Conservation (phyloP, 1,140 invertebrate genomes). For the Cotesia glomerata region DNA sequence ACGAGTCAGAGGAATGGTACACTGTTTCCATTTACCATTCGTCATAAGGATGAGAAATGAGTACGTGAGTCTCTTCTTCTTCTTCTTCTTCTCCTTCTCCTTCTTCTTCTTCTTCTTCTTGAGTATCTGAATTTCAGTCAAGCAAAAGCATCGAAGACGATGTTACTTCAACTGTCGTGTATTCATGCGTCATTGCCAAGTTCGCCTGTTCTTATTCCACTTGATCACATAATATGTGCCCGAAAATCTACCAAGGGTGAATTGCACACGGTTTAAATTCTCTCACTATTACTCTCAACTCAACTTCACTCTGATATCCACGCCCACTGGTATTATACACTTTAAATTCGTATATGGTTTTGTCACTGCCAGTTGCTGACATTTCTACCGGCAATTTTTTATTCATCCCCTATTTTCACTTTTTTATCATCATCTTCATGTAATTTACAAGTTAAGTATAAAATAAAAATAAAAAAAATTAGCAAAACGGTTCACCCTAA, state of each 20-base stretch:
- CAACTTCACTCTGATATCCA: conserved; percentile 26
- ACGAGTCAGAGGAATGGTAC: conserved; percentile 13
- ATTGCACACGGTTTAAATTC: conserved; percentile 26
- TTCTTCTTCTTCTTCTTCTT: neutral
- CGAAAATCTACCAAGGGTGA: conserved; percentile 14
- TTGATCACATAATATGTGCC: conserved; percentile 11
- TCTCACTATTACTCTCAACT: conserved; percentile 42
- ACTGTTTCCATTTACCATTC: conserved; percentile 23
- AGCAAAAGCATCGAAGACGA: neutral
- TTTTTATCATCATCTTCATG: too few species aligned
- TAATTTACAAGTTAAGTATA: too few species aligned
- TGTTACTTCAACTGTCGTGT: neutral
- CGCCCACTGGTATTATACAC: too few species aligned
- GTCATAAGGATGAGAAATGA: conserved; percentile 21
- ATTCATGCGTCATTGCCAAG: conserved; percentile 32
- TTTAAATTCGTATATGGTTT: too few species aligned
- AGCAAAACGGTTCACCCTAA: too few species aligned
- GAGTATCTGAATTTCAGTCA: neutral
- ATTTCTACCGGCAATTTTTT: neutral
- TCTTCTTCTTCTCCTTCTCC: neutral
- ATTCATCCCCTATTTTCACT: too few species aligned
- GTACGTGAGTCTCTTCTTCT: conserved; percentile 6
- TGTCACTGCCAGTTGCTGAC: too few species aligned
- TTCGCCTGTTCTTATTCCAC: conserved; percentile 11
- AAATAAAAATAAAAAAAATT: too few species aligned